Evolutionary conservation across 2,113 vertebrate genomes (phyloP).

Genomic region (Corynorhinus townsendii): DNA sequence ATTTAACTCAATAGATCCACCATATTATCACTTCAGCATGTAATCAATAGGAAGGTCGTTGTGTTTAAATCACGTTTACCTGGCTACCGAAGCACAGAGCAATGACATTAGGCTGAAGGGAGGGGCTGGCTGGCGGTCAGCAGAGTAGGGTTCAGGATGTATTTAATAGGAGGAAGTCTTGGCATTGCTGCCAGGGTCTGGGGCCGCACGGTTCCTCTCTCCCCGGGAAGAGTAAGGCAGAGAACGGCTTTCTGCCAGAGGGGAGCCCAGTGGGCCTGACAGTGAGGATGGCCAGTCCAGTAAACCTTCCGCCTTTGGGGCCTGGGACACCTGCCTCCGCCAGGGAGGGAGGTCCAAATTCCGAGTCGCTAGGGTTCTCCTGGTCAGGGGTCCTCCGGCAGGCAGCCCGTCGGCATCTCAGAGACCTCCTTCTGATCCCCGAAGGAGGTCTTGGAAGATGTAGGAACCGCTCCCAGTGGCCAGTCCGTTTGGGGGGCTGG

Average conservation of each 20-base stretch:
- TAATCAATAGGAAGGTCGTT: neutral
- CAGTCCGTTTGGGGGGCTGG: neutral
- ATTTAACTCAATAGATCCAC: neutral
- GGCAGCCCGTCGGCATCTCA: neutral
- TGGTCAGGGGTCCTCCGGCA: neutral
- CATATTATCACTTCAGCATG: neutral
- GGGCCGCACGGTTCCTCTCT: neutral
- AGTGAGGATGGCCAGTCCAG: neutral
- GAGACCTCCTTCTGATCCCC: neutral
- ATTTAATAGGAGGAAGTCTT: neutral
- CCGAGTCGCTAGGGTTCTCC: neutral
- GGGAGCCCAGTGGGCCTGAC: neutral
- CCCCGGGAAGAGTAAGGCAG: neutral
- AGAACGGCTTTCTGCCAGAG: neutral
- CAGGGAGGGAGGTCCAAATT: neutral
- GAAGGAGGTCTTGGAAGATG: neutral
- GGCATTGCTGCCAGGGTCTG: neutral
- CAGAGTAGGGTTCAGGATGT: neutral
- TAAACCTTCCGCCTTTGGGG: neutral
- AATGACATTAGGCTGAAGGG: neutral
- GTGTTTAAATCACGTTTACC: conserved; percentile 4
- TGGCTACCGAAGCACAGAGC: neutral
- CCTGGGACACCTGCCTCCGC: neutral
- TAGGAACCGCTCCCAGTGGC: neutral
- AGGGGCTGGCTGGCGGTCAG: neutral